Percentiles rank a stretch among this genome's conserved stretches.
Evolutionary conservation across 2,888 invertebrate genomes (phyloP).

Genomic region (Zele albiditarsus): DNA sequence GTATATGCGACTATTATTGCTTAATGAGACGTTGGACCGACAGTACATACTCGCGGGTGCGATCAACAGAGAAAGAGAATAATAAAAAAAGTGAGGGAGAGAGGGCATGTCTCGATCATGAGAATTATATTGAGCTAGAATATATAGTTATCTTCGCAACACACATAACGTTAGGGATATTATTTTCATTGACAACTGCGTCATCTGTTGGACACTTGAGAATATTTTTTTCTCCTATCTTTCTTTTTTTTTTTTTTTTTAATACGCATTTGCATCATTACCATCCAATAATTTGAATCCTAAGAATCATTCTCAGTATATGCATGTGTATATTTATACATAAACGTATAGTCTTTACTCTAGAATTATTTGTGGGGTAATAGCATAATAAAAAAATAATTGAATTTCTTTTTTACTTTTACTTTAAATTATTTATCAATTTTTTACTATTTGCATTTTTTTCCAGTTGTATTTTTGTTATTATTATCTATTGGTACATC

Average conservation of each 20-base stretch:
- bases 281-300: not conserved
- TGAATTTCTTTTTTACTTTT: not conserved
- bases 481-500: not conserved
- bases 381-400: not conserved
- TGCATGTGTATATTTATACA: constrained; percentile 16
- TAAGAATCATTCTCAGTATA: constrained; percentile 7
- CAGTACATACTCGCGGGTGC: constrained; percentile 50
- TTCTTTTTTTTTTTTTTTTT: constrained; percentile 35
- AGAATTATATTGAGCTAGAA: constrained; percentile 33
- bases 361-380: not conserved
- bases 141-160: constrained; percentile 23
- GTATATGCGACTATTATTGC: constrained; percentile 45
- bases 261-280: not conserved
- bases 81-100: not conserved
- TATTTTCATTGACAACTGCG: constrained; percentile 55
- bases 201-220: constrained; percentile 62
- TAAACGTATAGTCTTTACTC: not conserved
- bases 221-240: constrained; percentile 52
- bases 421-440: not conserved
- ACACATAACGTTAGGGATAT: constrained; percentile 16
- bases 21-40: constrained; percentile 55
- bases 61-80: constrained; percentile 10
- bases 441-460: not conserved
- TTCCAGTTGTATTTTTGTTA: not conserved
- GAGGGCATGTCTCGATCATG: constrained; percentile 12